Percentiles rank a stretch among this genome's conserved stretches.
Evolutionary conservation across 2,797 vertebrate genomes (phyloP).

Genomic region (Lophius americanus): DNA sequence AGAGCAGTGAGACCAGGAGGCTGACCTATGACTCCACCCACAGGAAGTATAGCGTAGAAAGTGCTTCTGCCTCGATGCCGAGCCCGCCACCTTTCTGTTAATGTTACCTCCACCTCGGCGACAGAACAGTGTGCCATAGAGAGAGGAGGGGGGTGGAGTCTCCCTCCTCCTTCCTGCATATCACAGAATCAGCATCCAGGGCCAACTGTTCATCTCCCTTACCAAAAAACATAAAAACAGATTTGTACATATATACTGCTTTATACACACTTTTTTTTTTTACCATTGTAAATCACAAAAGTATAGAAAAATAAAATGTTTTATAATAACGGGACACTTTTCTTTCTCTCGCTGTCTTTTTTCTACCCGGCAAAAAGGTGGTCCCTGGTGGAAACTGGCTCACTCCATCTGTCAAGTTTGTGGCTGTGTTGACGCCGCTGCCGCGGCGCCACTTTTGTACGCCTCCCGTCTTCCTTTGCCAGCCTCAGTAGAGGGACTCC

Average conservation of each 20-base stretch:
- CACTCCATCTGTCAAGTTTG: conserved; percentile 74
- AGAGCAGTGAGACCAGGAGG: conserved; percentile 65
- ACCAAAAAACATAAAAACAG: conserved; percentile 81
- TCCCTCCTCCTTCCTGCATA: conserved; percentile 73
- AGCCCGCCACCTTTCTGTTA: conserved; percentile 60
- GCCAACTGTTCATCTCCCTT: conserved; percentile 76
- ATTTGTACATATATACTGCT: conserved; percentile 81
- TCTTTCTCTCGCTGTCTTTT: conserved; percentile 67
- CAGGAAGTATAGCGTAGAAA: conserved; percentile 76
- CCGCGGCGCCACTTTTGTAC: conserved; percentile 61
- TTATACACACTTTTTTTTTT: conserved; percentile 77
- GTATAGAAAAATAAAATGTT: conserved; percentile 88
- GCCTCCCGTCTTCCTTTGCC: conserved; percentile 72
- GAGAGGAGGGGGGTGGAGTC: conserved; percentile 9
- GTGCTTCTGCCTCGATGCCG: conserved; percentile 68
- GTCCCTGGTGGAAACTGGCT: conserved; percentile 79
- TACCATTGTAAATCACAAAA: conserved; percentile 81
- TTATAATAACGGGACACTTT: conserved; percentile 79
- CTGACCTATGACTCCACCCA: conserved; percentile 65
- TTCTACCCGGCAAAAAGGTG: conserved; percentile 73
- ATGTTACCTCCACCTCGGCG: conserved; percentile 49
- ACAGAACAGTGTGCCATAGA: conserved; percentile 69
- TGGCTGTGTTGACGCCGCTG: conserved; percentile 72
- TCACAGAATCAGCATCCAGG: conserved; percentile 78
- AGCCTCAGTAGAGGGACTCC: conserved; percentile 77